Percentiles rank a stretch among this genome's conserved stretches.
Conservation (phyloP, 2,113 vertebrate genomes). For the Epinephelus cyanopodus region DNA sequence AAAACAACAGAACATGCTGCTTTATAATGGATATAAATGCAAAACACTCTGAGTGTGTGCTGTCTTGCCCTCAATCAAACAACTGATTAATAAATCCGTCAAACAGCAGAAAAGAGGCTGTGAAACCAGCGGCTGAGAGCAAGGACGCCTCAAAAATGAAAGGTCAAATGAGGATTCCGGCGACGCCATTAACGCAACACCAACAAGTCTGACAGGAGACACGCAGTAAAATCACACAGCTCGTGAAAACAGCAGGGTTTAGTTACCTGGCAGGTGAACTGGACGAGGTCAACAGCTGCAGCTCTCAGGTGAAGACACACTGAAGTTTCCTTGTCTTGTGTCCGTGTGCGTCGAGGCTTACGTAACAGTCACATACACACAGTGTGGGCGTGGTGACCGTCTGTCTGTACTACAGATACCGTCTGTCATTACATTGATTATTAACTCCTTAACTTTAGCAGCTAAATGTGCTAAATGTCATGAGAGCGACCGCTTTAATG, state of each 20-base stretch:
- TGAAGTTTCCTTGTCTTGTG: not conserved
- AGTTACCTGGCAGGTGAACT: constrained; percentile 1
- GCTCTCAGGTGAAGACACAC: not conserved
- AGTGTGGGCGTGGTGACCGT: not conserved
- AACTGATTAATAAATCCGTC: not conserved
- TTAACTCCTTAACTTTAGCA: not conserved
- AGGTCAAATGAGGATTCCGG: constrained; percentile 32
- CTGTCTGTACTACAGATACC: not conserved
- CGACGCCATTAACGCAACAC: not conserved
- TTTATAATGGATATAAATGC: not conserved
- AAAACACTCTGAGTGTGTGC: no score
- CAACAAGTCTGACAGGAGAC: not conserved
- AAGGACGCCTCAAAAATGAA: not conserved
- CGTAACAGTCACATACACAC: constrained; percentile 11
- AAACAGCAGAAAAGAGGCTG: no score
- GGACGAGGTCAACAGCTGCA: not conserved
- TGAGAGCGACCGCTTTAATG: no score
- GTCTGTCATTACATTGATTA: not conserved
- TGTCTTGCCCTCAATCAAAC: not conserved
- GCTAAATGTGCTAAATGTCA: not conserved
- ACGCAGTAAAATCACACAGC: rapidly evolving
- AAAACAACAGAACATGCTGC: not conserved
- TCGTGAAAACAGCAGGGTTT: no score
- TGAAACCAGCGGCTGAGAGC: not conserved
- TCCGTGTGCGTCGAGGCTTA: not conserved